Evolutionary conservation across 2,888 invertebrate species (phyloP).

Genomic region (Amphipoea lucens): DNA sequence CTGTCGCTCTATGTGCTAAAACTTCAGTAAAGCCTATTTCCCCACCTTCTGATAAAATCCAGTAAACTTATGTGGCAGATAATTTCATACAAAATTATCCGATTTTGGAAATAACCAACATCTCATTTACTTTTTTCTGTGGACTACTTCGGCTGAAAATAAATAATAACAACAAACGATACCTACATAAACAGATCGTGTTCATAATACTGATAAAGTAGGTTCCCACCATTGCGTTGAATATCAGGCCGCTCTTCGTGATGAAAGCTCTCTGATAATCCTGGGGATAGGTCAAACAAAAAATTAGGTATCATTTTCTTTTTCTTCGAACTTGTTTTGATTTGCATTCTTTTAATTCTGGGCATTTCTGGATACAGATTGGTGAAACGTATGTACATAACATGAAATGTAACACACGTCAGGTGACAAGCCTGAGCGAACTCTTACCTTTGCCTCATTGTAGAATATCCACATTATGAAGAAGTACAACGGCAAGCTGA

Average conservation of each 20-base stretch:
- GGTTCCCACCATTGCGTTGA: slow-evolving; percentile 92
- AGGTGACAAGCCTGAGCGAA: too few species aligned
- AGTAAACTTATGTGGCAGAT: too few species aligned
- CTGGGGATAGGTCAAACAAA: slow-evolving; percentile 74
- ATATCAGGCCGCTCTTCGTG: slow-evolving; percentile 92
- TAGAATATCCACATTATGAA: slow-evolving; percentile 95
- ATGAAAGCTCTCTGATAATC: slow-evolving; percentile 93
- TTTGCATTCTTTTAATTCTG: not conserved
- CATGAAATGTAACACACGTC: too few species aligned
- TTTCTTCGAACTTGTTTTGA: not conserved
- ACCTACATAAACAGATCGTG: slow-evolving; percentile 93
- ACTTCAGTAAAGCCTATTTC: not conserved
- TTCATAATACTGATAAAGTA: slow-evolving; percentile 93
- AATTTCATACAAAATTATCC: not conserved
- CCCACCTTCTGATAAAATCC: not conserved
- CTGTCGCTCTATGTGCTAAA: not conserved
- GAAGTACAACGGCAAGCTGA: slow-evolving; percentile 94
- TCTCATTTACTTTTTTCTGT: not conserved
- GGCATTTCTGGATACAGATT: too few species aligned
- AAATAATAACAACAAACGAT: not conserved
- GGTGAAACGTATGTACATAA: too few species aligned
- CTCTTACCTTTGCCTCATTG: slow-evolving; percentile 90
- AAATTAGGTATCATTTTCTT: not conserved
- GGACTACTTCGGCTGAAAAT: not conserved
- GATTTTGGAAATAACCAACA: not conserved